Conservation (phyloP, 2,113 vertebrate species). For the Indri indri region DNA sequence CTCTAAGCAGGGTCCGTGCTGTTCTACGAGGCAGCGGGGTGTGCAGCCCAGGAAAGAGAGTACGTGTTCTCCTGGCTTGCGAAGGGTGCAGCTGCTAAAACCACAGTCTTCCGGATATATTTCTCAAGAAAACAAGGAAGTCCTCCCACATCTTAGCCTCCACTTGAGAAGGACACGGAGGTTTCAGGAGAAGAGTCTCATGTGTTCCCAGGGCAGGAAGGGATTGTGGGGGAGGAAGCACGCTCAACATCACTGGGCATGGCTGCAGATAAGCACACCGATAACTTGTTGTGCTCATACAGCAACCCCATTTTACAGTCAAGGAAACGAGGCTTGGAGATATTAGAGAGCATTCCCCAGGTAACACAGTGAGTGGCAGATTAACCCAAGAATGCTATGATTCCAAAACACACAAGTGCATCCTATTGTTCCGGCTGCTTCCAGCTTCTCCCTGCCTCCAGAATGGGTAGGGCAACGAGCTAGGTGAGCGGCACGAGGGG, state of each 20-base stretch:
- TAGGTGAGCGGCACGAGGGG: not conserved
- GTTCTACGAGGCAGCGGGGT: not conserved
- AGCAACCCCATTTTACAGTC: not conserved
- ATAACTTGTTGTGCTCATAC: no score
- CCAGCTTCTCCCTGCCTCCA: not conserved
- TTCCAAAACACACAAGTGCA: not conserved
- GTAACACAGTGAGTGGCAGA: not conserved
- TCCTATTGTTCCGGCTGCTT: not conserved
- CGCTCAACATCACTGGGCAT: no score
- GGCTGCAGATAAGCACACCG: not conserved
- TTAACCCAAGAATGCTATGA: not conserved
- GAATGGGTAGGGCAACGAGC: not conserved
- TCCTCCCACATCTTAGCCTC: not conserved
- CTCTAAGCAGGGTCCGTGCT: rapidly evolving
- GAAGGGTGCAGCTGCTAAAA: not conserved
- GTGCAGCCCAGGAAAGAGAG: rapidly evolving
- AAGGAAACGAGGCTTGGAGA: not conserved
- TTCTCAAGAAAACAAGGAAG: not conserved
- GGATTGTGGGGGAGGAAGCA: not conserved
- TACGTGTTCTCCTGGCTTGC: not conserved
- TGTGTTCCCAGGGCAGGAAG: not conserved
- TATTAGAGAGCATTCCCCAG: not conserved
- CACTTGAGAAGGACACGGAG: not conserved
- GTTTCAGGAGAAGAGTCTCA: not conserved
- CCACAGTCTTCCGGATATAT: not conserved